phyloP scores from a whole-genome alignment of 2,888 invertebrate genomes.

The Sinopyrophorus schimmeli region DNA sequence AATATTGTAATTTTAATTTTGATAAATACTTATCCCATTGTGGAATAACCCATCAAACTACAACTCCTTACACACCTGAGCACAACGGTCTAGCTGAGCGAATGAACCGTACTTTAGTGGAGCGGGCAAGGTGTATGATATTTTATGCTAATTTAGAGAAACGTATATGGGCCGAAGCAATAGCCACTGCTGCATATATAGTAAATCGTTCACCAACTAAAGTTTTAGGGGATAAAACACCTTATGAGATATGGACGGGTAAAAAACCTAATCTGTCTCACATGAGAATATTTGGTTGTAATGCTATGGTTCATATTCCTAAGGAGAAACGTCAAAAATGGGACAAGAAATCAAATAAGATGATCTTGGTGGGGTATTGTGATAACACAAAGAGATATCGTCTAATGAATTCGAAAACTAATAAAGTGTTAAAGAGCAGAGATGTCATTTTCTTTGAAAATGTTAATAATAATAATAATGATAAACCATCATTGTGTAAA shows the following conservation, averaged over 20 bases:
- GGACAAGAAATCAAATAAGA: slow-evolving; percentile 1
- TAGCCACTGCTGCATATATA: slow-evolving; percentile 2
- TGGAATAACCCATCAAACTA: background rate
- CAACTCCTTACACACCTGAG: background rate
- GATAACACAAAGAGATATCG: background rate
- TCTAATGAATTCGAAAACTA: no score
- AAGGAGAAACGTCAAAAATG: background rate
- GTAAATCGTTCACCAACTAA: slow-evolving; percentile 6
- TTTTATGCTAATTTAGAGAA: slow-evolving; percentile 1
- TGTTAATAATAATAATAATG: no score
- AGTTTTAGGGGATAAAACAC: background rate
- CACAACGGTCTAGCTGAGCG: slow-evolving; percentile 10
- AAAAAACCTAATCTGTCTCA: background rate
- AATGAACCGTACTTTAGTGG: background rate
- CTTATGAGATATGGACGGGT: slow-evolving; percentile 3
- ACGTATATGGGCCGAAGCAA: slow-evolving; percentile 6
- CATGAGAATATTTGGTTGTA: slow-evolving; percentile 4
- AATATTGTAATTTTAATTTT: slow-evolving; percentile 32
- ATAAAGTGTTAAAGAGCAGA: no score
- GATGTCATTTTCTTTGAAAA: no score
- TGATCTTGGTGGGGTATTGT: background rate
- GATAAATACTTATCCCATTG: slow-evolving; percentile 31
- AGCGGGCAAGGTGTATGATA: slow-evolving; percentile 6
- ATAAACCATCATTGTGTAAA: no score
- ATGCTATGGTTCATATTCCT: slow-evolving; percentile 1